Evolutionary conservation across 2,113 vertebrate genomes (phyloP).

Genomic region (Grantiella picta): DNA sequence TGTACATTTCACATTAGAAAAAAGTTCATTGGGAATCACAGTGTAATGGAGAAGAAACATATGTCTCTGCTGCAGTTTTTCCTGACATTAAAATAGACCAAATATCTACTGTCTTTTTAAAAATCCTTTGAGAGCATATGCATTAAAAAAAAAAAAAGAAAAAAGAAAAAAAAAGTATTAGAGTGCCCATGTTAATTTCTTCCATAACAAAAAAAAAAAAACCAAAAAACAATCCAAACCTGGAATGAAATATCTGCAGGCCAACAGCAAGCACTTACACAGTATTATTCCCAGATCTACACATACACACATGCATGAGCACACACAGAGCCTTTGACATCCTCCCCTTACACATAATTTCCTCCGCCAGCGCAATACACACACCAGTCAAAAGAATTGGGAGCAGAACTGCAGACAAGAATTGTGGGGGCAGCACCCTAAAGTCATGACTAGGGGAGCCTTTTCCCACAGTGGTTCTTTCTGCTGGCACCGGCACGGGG

Average conservation of each 20-base stretch:
- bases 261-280: not conserved
- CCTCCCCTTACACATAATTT: not conserved
- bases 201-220: not conserved
- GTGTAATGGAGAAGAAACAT: not conserved
- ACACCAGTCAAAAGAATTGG: not conserved
- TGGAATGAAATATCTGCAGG: not conserved
- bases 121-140: not conserved
- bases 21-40: not conserved
- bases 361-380: fast-evolving
- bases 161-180: not conserved
- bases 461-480: too few species aligned
- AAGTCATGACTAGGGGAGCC: too few species aligned
- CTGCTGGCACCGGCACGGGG: too few species aligned
- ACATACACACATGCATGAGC: fast-evolving
- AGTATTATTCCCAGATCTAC: not conserved
- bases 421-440: too few species aligned
- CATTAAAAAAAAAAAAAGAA: not conserved
- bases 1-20: not conserved
- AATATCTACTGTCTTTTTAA: not conserved
- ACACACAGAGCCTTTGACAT: not conserved
- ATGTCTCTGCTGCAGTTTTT: not conserved
- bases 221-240: not conserved
- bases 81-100: not conserved
- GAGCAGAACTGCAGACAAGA: not conserved
- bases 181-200: not conserved